These are phyloP conservation scores for Heterocephalus glaber DNA, from an alignment of 2,113 vertebrate genomes.

Conservation along the genomic window DNA sequence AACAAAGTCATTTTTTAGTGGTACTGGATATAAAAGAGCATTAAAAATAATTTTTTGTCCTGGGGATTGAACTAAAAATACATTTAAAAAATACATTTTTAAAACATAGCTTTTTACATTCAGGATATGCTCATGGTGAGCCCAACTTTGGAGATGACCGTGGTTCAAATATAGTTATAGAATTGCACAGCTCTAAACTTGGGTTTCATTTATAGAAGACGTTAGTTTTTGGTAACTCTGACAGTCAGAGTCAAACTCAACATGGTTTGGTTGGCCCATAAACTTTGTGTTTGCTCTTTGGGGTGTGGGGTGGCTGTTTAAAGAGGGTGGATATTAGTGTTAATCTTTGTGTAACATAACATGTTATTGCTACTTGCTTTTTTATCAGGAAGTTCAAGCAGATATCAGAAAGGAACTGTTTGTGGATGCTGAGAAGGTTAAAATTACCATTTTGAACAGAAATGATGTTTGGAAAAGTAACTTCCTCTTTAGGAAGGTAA, in stretches of 20 bases:
- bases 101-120: not conserved
- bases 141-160: conserved; percentile 8
- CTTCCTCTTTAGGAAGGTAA: conserved; percentile 52
- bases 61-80: no score
- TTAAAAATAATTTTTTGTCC: no score
- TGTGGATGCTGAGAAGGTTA: conserved; percentile 64
- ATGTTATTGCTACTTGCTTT: conserved; percentile 38
- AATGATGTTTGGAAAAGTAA: conserved; percentile 55
- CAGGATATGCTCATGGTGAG: not conserved
- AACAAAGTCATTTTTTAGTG: conserved; percentile 27
- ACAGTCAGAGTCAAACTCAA: not conserved
- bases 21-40: conserved; percentile 12
- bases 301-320: conserved; percentile 82
- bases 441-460: conserved; percentile 63
- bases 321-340: conserved; percentile 79
- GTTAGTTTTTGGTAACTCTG: not conserved
- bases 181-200: not conserved
- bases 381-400: conserved; percentile 61
- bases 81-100: no score
- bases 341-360: conserved; percentile 83
- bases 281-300: conserved; percentile 76
- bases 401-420: conserved; percentile 72
- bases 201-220: not conserved
- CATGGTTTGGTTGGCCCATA: conserved; percentile 55
- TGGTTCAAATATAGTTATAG: not conserved